Evolutionary conservation across 2,888 invertebrate genomes (phyloP).

Genomic region (Drosophila tripunctata): DNA sequence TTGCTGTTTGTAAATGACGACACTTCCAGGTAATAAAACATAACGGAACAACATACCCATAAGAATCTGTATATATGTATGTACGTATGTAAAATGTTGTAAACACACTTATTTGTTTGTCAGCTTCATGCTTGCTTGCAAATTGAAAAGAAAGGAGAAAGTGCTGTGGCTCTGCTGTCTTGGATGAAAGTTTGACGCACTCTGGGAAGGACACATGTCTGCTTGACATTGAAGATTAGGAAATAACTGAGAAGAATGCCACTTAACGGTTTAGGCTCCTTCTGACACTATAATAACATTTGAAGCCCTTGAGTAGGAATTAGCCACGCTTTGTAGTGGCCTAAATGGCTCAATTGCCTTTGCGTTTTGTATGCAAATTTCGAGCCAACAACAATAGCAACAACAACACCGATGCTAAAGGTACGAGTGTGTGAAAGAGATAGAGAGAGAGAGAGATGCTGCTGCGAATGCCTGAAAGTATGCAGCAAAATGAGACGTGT

Average conservation of each 20-base stretch:
- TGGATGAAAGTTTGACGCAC: conserved; percentile 2
- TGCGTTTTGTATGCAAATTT: conserved; percentile 60
- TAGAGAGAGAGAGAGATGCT: conserved; percentile 11
- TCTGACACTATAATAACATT: conserved; percentile 6
- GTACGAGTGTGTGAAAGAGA: not conserved
- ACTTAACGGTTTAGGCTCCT: conserved; percentile 33
- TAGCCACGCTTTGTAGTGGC: conserved; percentile 66
- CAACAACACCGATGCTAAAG: not conserved
- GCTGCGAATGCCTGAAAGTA: conserved; percentile 53
- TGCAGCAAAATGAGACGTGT: conserved; percentile 55
- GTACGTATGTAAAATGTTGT: too few relatives aligned
- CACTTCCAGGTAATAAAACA: not conserved
- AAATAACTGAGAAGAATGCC: conserved; percentile 40
- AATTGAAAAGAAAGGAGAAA: not conserved
- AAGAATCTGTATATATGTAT: conserved; percentile 7
- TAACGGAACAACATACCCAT: not conserved
- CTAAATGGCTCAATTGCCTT: conserved; percentile 58
- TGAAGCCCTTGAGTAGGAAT: conserved; percentile 55
- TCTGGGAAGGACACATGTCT: not conserved
- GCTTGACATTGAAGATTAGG: conserved; percentile 39
- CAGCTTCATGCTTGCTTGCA: not conserved
- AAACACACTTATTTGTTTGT: conserved; percentile 1
- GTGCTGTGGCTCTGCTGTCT: not conserved
- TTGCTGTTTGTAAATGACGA: not conserved
- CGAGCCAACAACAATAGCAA: conserved; percentile 1